Evolutionary conservation across 2,888 invertebrate species (phyloP).

Genomic region (Drosophila acutilabella): DNA sequence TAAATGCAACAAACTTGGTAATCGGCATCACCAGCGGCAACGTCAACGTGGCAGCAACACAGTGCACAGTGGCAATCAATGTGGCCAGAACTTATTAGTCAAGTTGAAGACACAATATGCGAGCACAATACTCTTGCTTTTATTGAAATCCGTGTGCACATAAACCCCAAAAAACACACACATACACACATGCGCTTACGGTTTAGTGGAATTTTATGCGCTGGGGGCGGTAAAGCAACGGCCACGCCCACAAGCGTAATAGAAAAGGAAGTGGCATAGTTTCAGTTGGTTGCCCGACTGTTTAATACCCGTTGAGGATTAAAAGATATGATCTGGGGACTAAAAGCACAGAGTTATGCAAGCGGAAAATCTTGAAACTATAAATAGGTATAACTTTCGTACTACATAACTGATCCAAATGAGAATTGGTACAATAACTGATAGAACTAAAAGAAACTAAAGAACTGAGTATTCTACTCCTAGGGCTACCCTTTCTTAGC

Average conservation of each 20-base stretch:
- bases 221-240: conserved; percentile 32
- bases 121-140: conserved; percentile 35
- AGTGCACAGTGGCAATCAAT: conserved; percentile 47
- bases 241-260: conserved; percentile 46
- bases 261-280: conserved; percentile 37
- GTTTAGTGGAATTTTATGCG: conserved; percentile 46
- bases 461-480: too few relatives aligned
- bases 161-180: conserved; percentile 12
- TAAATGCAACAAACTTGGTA: conserved; percentile 72
- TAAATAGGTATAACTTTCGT: neutral
- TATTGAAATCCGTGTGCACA: conserved; percentile 64
- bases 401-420: neutral
- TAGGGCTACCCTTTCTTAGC: neutral
- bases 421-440: neutral
- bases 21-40: conserved; percentile 8
- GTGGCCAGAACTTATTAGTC: conserved; percentile 70
- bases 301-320: neutral
- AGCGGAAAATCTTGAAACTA: neutral
- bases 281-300: neutral
- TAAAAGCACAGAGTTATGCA: neutral
- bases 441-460: neutral
- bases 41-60: conserved; percentile 49
- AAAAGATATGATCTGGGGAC: neutral
- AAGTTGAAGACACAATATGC: conserved; percentile 52
- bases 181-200: conserved; percentile 12